A percentile compares a stretch with the other conserved stretches of the same genome.
Conservation (phyloP, 2,797 vertebrate species). For the Muscicapa striata region DNA sequence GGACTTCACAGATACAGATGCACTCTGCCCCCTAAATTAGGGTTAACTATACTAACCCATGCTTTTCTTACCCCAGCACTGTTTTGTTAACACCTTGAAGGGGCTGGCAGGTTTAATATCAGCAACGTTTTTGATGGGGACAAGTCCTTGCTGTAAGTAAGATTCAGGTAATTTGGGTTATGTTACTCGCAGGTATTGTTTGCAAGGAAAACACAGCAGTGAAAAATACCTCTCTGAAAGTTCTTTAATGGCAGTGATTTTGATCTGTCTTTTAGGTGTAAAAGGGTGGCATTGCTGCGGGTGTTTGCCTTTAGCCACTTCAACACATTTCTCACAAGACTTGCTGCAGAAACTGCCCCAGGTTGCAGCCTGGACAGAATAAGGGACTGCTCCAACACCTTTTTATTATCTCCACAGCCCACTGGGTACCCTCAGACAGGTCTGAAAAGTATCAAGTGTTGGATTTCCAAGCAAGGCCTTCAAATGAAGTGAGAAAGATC, state of each 20-base stretch:
- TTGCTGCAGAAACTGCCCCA: neutral
- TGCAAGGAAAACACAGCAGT: neutral
- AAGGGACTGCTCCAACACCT: neutral
- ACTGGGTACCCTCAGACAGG: neutral
- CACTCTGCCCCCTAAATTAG: neutral
- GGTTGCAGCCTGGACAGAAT: neutral
- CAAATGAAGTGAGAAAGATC: neutral
- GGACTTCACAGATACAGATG: neutral
- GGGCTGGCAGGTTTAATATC: neutral
- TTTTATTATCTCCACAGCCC: neutral
- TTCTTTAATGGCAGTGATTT: neutral
- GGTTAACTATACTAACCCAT: accelerated
- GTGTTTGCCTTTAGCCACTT: neutral
- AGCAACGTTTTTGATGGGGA: neutral
- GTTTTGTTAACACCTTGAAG: neutral
- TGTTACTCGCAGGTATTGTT: neutral
- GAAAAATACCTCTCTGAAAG: neutral
- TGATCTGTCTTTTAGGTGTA: neutral
- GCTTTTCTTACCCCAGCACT: neutral
- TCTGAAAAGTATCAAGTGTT: neutral
- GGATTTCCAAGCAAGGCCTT: neutral
- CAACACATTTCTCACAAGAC: neutral
- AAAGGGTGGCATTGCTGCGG: neutral
- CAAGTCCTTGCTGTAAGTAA: neutral
- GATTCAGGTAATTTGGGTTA: neutral